Evolutionary conservation across 2,888 invertebrate species (phyloP), one percentile per base, ranked within the genome.

Genomic region (Standfussiana lucernea): DNA sequence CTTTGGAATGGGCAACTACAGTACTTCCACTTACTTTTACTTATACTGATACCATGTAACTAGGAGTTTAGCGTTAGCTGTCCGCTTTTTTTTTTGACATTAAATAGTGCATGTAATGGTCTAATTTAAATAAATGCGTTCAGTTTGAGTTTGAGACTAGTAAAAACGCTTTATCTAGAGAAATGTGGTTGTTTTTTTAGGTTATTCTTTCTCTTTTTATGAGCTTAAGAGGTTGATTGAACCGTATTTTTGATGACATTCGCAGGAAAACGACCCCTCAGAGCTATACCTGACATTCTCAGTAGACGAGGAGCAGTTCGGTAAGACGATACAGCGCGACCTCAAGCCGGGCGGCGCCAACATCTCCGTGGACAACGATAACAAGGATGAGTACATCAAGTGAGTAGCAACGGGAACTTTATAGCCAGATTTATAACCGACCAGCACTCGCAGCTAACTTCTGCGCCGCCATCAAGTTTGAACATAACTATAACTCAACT

Each of bases 381-480:
- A 99, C 94, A 99, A 99, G 96, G 98, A 99, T 91, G 99, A 99
- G 95, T 99, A 99, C 93, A 99, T 99, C 90, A 98, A 98, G 98
- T 99, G 92, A 50, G 76, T 53, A 35, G 59, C 28, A 0, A 32
- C 1, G 32, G 3, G 37, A 0, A 15, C 28, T 53, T 50, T n/a
- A n/a, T 53, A n/a, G 13, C 53, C n/a, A 50, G 47, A 47, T 47
- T n/a, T n/a, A n/a, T n/a, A n/a, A n/a, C n/a, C n/a, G n/a, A n/a
- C n/a, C n/a, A n/a, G n/a, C n/a, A n/a, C n/a, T n/a, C n/a, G n/a
- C n/a, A n/a, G n/a, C n/a, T n/a, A n/a, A n/a, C n/a, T n/a, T n/a
- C n/a, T n/a, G n/a, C n/a, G n/a, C n/a, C n/a, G n/a, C n/a, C n/a
- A n/a, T n/a, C n/a, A n/a, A n/a, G n/a, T n/a, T n/a, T n/a, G n/a